These are phyloP conservation scores for Coelinius sp. DNA, from an alignment of 2,888 invertebrate species.

Conservation along the genomic window DNA sequence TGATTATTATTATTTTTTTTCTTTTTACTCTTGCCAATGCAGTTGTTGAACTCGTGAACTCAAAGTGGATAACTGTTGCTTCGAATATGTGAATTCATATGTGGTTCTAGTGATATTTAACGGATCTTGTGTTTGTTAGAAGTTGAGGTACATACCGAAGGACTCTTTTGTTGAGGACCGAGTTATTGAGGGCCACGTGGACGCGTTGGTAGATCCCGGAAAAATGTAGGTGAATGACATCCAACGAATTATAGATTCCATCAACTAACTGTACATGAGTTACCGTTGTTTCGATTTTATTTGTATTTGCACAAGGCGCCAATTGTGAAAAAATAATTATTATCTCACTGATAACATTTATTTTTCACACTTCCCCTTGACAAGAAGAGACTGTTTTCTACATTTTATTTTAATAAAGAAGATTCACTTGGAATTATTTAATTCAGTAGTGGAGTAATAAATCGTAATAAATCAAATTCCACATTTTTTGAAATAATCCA, in stretches of 20 bases:
- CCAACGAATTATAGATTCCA: constrained; percentile 17
- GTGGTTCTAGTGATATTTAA: constrained; percentile 7
- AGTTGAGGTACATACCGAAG: constrained; percentile 30
- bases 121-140: not conserved
- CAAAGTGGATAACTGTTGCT: constrained; percentile 31
- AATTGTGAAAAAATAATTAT: not conserved
- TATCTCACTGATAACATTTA: not conserved
- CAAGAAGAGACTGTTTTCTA: not conserved
- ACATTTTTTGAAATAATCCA: not conserved
- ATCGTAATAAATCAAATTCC: not conserved
- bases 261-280: constrained; percentile 17
- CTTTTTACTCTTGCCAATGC: not conserved
- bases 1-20: not conserved
- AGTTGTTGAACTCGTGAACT: constrained; percentile 16
- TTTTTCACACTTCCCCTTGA: not conserved
- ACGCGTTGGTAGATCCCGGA: constrained; percentile 58
- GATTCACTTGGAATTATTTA: not conserved
- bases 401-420: not conserved
- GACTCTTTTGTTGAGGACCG: constrained; percentile 48
- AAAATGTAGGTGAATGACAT: constrained; percentile 57
- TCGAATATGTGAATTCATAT: constrained; percentile 11
- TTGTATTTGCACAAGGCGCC: not conserved
- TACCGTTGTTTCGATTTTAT: constrained; percentile 12
- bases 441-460: not conserved
- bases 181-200: constrained; percentile 63